Base-by-base conservation (phyloP, 1,140 invertebrate species). In the Cydia amplana region DNA sequence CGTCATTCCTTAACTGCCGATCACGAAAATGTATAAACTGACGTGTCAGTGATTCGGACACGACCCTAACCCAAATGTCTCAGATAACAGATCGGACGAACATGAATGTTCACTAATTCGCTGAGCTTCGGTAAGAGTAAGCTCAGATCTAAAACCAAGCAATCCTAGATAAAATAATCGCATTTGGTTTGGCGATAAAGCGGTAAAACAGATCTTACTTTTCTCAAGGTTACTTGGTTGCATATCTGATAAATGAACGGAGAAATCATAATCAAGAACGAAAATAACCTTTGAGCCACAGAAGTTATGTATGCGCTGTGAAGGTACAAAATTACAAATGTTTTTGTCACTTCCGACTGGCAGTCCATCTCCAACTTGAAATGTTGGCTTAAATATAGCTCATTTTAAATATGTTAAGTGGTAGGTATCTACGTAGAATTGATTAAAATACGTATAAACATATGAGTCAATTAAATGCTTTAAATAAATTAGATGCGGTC, bases 21-120 rank as follows among this genome's bases (percentile, higher is more conserved):
- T 91, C 85, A 86, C 85, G 87, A 89, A 86, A 82, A 85, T 83
- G 86, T 83, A 84, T 84, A 84, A 83, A 83, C 83, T 82, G 87
- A 84, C 80, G 79, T 85, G 83, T 83, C 84, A 79, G 80, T 82
- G 73, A 77, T 85, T 43, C 46, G 84, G 87, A 88, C 88, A 90
- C 87, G 88, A 88, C 82, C 78, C 83, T 90, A 83, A 90, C 90
- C 89, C 79, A 82, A 89, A 92, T 92, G 85, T 87, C 82, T 72
- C 28, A 84, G 89, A 91, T 91, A 89, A 83, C 67, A 74, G 77
- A 90, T 90, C 85, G 70, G 87, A 91, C 83, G 86, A 89, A 90
- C 87, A 83, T 85, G 85, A 86, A 89, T 86, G 88, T 87, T 82
- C 85, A 86, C 84, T 89, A 87, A 91, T 87, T 84, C 82, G 80